Conservation (phyloP, 64 coral and sea anemone genomes). For the Actinia tenebrosa region DNA sequence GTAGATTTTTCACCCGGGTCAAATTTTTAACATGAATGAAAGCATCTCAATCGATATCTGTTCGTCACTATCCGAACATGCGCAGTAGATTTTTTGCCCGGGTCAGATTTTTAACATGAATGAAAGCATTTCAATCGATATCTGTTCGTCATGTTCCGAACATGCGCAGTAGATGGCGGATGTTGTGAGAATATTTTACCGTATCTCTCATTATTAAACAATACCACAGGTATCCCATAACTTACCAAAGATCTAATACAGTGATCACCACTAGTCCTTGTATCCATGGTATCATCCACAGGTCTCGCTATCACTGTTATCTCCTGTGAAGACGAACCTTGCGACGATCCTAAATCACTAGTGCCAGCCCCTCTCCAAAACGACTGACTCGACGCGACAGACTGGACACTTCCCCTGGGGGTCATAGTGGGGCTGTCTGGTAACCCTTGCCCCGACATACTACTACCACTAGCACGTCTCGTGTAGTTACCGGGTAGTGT, state of each 20-base stretch:
- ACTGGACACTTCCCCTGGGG: slow-evolving; percentile 65
- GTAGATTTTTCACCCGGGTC: no score
- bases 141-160: no score
- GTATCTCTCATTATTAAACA: no score
- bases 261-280: slow-evolving; percentile 52
- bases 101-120: no score
- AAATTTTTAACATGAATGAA: no score
- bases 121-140: no score
- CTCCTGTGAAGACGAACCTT: slow-evolving; percentile 65
- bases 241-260: slow-evolving; percentile 84
- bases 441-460: neutral
- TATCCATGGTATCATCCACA: slow-evolving; percentile 41
- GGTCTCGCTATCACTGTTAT: slow-evolving; percentile 63
- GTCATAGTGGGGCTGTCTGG: slow-evolving; percentile 42
- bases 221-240: neutral
- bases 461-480: slow-evolving; percentile 23
- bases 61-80: no score
- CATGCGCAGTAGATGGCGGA: no score
- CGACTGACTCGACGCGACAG: slow-evolving; percentile 57
- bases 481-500: slow-evolving; percentile 28
- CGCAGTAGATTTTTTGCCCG: no score
- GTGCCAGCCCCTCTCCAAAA: slow-evolving; percentile 68
- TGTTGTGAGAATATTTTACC: no score
- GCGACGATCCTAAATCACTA: slow-evolving; percentile 84
- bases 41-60: no score